Evolutionary conservation across 2,797 vertebrate genomes (phyloP).

Genomic region (Sebastiscus tertius): DNA sequence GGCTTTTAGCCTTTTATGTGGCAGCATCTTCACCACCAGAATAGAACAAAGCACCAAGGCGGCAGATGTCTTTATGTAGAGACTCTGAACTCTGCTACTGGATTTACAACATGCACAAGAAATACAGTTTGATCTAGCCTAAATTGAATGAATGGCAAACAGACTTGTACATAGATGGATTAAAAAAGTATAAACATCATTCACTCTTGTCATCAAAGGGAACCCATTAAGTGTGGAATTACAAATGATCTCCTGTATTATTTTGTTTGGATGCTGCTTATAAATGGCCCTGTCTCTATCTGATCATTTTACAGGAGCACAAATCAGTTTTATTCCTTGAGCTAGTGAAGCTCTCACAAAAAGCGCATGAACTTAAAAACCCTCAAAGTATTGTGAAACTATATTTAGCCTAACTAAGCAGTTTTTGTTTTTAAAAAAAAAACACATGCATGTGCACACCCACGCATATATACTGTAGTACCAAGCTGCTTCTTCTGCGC

Average conservation of each 20-base stretch:
- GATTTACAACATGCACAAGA: neutral
- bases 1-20: conserved; percentile 54
- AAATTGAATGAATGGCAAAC: neutral
- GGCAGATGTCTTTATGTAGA: neutral
- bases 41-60: conserved; percentile 15
- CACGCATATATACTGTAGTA: neutral
- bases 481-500: neutral
- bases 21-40: conserved; percentile 21
- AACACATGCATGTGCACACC: neutral
- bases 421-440: neutral
- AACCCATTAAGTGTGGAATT: neutral
- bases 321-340: neutral
- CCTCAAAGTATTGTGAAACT: conserved; percentile 11
- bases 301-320: conserved; percentile 3
- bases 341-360: neutral
- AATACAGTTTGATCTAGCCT: neutral
- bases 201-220: neutral
- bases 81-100: neutral
- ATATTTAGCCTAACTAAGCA: neutral
- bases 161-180: neutral
- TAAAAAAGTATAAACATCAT: neutral
- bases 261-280: neutral
- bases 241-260: neutral
- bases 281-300: neutral
- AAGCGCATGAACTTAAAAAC: neutral